Conservation (phyloP, 2,888 invertebrate genomes). For the Esperia sulphurella region DNA sequence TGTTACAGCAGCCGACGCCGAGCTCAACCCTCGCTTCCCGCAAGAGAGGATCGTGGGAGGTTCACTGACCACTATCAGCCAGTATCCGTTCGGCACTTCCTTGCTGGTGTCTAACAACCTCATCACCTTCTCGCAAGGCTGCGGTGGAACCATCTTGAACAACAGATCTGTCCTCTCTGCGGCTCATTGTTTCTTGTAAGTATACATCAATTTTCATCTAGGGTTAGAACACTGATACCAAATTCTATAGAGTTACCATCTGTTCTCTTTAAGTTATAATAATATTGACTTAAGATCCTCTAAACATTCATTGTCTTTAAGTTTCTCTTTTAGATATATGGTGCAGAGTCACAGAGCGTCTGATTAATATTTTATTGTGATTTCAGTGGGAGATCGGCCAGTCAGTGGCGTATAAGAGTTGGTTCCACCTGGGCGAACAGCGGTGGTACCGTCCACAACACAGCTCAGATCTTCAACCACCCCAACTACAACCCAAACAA, state of each 20-base stretch:
- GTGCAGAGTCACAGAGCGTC: no score
- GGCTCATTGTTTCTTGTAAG: slow-evolving; percentile 39
- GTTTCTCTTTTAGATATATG: no score
- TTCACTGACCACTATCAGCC: slow-evolving; percentile 23
- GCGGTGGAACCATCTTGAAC: slow-evolving; percentile 31
- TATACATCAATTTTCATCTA: not conserved
- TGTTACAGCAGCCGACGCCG: not conserved
- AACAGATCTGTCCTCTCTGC: slow-evolving; percentile 34
- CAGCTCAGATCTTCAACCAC: slow-evolving; percentile 21
- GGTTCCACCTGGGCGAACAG: slow-evolving; percentile 37
- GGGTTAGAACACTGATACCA: no score
- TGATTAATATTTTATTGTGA: no score
- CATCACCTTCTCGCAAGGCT: slow-evolving; percentile 17
- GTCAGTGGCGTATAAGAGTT: slow-evolving; percentile 27
- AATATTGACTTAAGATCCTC: no score
- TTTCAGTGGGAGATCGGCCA: not conserved
- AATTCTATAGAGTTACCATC: no score
- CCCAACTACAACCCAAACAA: slow-evolving; percentile 15
- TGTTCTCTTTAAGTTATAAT: no score
- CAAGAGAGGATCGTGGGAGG: slow-evolving; percentile 31
- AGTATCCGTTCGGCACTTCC: slow-evolving; percentile 25
- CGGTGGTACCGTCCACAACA: slow-evolving; percentile 30
- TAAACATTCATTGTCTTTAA: no score
- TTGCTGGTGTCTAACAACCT: slow-evolving; percentile 13
- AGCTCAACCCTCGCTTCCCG: not conserved